Conservation (phyloP, 2,888 invertebrate genomes). For the Plebejus anna region DNA sequence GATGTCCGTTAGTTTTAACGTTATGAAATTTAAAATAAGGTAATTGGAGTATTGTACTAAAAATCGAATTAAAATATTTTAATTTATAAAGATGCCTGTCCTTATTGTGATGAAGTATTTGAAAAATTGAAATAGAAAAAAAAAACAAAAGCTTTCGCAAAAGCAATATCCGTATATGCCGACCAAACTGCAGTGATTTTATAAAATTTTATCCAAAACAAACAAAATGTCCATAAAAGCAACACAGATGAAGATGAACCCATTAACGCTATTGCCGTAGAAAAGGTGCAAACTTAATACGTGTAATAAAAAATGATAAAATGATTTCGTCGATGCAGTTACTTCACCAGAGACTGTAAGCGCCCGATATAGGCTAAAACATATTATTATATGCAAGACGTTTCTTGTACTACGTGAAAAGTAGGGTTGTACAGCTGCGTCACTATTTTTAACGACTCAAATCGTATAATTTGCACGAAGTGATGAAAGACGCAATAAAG, state of each 20-base stretch:
- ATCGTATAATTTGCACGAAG: conserved; percentile 18
- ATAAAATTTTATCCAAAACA: neutral
- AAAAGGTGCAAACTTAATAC: conserved; percentile 1
- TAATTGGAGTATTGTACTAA: neutral
- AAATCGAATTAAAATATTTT: neutral
- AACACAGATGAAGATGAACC: neutral
- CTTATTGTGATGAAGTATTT: neutral
- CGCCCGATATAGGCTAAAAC: conserved; percentile 78
- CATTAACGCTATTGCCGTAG: neutral
- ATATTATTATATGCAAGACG: conserved; percentile 80
- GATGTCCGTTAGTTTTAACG: conserved; percentile 40
- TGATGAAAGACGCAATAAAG: conserved; percentile 14
- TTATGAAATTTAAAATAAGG: conserved; percentile 31
- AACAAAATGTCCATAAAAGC: neutral
- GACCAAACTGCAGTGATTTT: neutral
- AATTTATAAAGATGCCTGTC: neutral
- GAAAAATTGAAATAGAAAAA: neutral
- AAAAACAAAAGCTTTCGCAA: neutral
- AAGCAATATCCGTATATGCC: neutral
- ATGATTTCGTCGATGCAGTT: conserved; percentile 28
- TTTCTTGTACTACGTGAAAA: conserved; percentile 76
- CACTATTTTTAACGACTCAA: conserved; percentile 22
- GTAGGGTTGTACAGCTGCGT: conserved; percentile 58
- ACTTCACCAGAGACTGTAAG: conserved; percentile 41
- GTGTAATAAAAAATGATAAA: conserved; percentile 16